A percentile compares a stretch with the other conserved stretches of the same genome.
Evolutionary conservation across 2,888 invertebrate species (phyloP).

Genomic region (Aleiodes alternator): DNA sequence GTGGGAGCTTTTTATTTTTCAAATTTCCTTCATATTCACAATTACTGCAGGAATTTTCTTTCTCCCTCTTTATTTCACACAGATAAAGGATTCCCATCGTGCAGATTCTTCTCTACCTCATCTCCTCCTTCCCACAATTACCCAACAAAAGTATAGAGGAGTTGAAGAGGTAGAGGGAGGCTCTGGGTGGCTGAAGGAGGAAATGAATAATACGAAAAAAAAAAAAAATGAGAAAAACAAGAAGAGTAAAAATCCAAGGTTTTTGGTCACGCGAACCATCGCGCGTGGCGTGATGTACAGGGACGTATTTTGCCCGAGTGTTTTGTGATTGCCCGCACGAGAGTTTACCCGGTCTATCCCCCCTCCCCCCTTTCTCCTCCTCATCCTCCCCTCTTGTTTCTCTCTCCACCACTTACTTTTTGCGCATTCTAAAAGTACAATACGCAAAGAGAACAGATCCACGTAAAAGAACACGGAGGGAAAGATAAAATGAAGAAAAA

Average conservation of each 20-base stretch:
- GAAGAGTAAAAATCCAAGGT: conserved; percentile 56
- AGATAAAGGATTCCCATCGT: conserved; percentile 28
- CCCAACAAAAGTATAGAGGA: conserved; percentile 15
- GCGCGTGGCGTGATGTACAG: conserved; percentile 47
- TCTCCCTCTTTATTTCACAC: conserved; percentile 9
- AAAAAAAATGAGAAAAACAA: no score
- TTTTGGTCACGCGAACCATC: conserved; percentile 65
- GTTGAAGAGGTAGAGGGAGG: conserved; percentile 41
- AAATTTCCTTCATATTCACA: not conserved
- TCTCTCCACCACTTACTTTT: no score
- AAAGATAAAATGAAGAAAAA: conserved; percentile 9
- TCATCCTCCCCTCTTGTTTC: no score
- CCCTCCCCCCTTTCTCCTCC: no score
- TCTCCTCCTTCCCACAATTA: conserved; percentile 31
- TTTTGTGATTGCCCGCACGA: conserved; percentile 39
- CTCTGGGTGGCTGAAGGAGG: not conserved
- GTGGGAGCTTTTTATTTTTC: no score
- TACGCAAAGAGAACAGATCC: not conserved
- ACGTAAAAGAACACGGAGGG: not conserved
- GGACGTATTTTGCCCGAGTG: conserved; percentile 39
- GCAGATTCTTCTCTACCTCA: conserved; percentile 4
- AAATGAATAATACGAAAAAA: conserved; percentile 37
- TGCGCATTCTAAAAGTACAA: not conserved
- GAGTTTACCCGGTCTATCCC: conserved; percentile 21
- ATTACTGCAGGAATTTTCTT: not conserved